Percentiles rank a stretch among this genome's conserved stretches.
phyloP scores from a whole-genome alignment of 2,797 vertebrate genomes.

The Brotula barbata region DNA sequence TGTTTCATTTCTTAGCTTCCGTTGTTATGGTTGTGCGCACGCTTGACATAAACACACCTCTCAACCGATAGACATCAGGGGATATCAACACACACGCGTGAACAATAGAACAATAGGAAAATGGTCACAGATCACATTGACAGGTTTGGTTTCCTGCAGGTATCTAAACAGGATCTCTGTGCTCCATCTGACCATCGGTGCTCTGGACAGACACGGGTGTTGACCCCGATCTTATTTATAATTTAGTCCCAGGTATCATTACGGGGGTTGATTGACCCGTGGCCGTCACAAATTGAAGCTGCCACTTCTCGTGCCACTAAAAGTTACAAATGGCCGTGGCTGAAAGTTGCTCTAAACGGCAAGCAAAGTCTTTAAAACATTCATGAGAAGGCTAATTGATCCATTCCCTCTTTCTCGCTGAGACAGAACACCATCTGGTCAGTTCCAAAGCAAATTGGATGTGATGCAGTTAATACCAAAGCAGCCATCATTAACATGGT shows the following conservation, averaged over 20 bases:
- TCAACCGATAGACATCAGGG: too few species aligned
- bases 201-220: too few species aligned
- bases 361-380: conserved; percentile 50
- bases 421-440: conserved; percentile 51
- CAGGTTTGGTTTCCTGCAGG: too few species aligned
- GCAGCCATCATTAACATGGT: conserved; percentile 35
- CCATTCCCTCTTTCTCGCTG: conserved; percentile 19
- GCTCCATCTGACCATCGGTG: too few species aligned
- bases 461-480: conserved; percentile 50
- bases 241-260: not conserved
- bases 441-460: conserved; percentile 33
- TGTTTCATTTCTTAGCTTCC: too few species aligned
- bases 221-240: not conserved
- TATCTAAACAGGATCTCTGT: too few species aligned
- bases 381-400: conserved; percentile 59
- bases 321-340: conserved; percentile 9
- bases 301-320: not conserved
- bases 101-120: too few species aligned
- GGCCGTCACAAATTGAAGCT: conserved; percentile 1
- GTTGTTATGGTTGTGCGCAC: too few species aligned
- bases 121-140: too few species aligned
- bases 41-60: too few species aligned
- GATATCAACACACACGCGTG: too few species aligned
- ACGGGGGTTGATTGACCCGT: not conserved
- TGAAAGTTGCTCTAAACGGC: conserved; percentile 38